Percentiles rank a stretch among this genome's conserved stretches.
Conservation (phyloP, 30 jellyfish, hydroid and myxozoan genomes). For the Pseudorhiza aurosa region DNA sequence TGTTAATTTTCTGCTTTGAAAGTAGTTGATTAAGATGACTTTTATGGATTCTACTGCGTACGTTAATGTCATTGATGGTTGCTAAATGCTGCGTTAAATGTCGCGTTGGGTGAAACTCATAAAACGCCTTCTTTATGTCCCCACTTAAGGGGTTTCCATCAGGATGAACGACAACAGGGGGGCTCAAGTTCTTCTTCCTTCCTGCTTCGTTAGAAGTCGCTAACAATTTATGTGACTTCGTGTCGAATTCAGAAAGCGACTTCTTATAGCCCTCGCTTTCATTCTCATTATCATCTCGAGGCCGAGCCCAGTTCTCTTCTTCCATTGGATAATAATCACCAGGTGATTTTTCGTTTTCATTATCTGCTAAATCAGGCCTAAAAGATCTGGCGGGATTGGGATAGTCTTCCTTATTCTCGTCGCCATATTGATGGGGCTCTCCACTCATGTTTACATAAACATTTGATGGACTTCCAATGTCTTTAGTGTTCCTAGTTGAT, state of each 20-base stretch:
- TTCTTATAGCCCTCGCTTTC: slow-evolving; percentile 32
- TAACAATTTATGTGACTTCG: neutral
- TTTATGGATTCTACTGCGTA: slow-evolving; percentile 26
- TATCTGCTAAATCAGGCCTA: slow-evolving; percentile 19
- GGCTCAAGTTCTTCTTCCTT: slow-evolving; percentile 33
- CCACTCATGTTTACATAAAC: slow-evolving; percentile 69
- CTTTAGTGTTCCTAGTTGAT: slow-evolving; percentile 25
- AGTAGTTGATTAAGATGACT: neutral
- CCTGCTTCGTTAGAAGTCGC: slow-evolving; percentile 50
- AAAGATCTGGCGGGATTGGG: slow-evolving; percentile 43
- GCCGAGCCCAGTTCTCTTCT: slow-evolving; percentile 31
- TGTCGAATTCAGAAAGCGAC: slow-evolving; percentile 32
- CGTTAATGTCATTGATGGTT: slow-evolving; percentile 44
- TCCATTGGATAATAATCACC: slow-evolving; percentile 39
- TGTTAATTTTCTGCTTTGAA: neutral
- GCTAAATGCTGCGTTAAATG: slow-evolving; percentile 53
- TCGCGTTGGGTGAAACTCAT: slow-evolving; percentile 47
- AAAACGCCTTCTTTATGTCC: slow-evolving; percentile 37
- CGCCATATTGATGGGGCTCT: slow-evolving; percentile 69
- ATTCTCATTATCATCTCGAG: slow-evolving; percentile 49
- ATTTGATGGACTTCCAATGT: slow-evolving; percentile 45
- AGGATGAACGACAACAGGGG: slow-evolving; percentile 57
- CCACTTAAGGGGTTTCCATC: slow-evolving; percentile 51
- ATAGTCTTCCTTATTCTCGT: slow-evolving; percentile 29
- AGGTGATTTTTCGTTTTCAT: neutral